Base-by-base conservation (phyloP, 2,797 vertebrate genomes). In the Smutsia temminckii region DNA sequence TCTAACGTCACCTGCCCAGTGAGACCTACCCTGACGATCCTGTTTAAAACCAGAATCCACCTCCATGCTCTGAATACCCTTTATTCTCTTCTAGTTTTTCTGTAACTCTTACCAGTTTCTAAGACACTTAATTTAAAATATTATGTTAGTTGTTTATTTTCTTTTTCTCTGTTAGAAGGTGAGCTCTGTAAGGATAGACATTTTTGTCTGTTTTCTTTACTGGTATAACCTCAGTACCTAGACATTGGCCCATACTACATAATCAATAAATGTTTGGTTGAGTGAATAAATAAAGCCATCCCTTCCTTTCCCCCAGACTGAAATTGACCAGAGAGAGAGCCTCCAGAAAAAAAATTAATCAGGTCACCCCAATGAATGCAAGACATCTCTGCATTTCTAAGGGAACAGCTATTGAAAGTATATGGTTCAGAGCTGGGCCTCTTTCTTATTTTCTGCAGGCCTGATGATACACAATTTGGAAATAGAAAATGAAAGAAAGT, bases 401-500 rank as follows among this genome's bases (percentile, higher is more conserved):
- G 53, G 27, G n/a, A 69, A 34, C 21, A 79, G 55, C 42, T 81
- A 74, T 69, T 71, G 37, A 87, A 90, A 87, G 53, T 51, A 6
- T 29, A 16, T 16, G 20, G 55, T 84, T 93, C 53, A 32, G 75
- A 84, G 49, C 40, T 59, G 40, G 84, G 32, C 86, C 59, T 88
- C 51, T 78, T 79, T 72, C 83, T 94, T 86, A 49, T 83, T 95
- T 95, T 93, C 87, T 61, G 16, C 40, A 57, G 91, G 34, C 71
- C 86, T 83, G 64, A 93, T 86, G 86, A 91, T 66, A 51, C 17
- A 79, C 69, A 49, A 25, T 80, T 89, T 93, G 75, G 49, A 85
- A 91, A 59, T 34, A 83, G 83, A 88, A 95, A 95, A 93, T 84
- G 79, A 97, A 93, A 93, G 80, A 92, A 95, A 49, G 20, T 14